phyloP scores from a whole-genome alignment of 2,888 invertebrate genomes.

The Branchinecta sandiegonensis region DNA sequence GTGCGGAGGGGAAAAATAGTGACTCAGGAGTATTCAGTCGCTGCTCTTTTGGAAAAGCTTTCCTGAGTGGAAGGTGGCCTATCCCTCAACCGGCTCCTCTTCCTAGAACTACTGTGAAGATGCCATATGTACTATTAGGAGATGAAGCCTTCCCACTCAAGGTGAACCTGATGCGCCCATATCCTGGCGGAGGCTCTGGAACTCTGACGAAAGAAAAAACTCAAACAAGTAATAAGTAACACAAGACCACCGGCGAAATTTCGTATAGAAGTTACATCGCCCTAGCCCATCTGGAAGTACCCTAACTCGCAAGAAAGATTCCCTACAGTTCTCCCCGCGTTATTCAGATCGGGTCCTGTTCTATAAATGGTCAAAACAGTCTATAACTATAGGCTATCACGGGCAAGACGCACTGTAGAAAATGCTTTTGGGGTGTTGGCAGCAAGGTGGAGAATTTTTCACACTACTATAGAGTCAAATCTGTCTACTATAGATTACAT shows the following conservation, averaged over 20 bases:
- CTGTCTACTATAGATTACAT: not conserved
- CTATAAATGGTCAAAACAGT: too few species aligned
- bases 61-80: conserved; percentile 19
- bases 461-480: conserved; percentile 17
- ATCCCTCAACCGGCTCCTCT: conserved; percentile 25
- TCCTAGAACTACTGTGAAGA: conserved; percentile 19
- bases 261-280: too few species aligned
- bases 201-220: not conserved
- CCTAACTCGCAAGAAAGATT: too few species aligned
- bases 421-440: conserved; percentile 27
- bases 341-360: too few species aligned
- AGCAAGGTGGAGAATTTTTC: conserved; percentile 25
- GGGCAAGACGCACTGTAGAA: conserved; percentile 26
- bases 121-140: conserved; percentile 27
- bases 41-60: conserved; percentile 22
- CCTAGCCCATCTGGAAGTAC: too few species aligned
- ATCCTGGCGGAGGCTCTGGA: conserved; percentile 17
- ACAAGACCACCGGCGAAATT: too few species aligned
- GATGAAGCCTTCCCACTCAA: conserved; percentile 29
- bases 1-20: conserved; percentile 26
- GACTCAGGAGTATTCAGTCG: conserved; percentile 27
- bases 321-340: too few species aligned
- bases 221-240: too few species aligned
- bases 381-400: conserved; percentile 24
- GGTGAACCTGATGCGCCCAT: conserved; percentile 27